phyloP scores from a whole-genome alignment of 2,888 invertebrate genomes.

The Ischnus inquisitorius region DNA sequence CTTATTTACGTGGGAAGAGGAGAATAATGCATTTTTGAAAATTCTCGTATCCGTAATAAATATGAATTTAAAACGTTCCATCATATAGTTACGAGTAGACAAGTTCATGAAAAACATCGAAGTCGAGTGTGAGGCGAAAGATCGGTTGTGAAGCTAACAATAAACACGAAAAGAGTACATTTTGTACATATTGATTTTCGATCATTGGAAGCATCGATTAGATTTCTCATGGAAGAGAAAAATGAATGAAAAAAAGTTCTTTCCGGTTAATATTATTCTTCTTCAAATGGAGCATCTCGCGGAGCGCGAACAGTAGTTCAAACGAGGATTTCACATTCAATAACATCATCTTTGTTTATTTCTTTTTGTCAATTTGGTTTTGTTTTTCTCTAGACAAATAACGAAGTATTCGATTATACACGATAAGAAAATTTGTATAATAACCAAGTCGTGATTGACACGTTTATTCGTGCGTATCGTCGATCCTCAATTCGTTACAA shows the following conservation, averaged over 20 bases:
- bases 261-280: too few species aligned
- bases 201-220: slow-evolving; percentile 28
- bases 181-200: slow-evolving; percentile 3
- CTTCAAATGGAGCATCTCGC: background rate
- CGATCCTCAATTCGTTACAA: slow-evolving; percentile 20
- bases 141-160: background rate
- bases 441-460: background rate
- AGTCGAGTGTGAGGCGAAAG: slow-evolving; percentile 18
- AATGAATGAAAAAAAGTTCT: background rate
- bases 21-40: background rate
- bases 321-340: slow-evolving; percentile 10
- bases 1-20: background rate
- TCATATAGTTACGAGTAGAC: slow-evolving; percentile 28
- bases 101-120: slow-evolving; percentile 42
- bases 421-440: background rate
- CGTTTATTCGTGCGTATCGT: slow-evolving; percentile 46
- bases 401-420: background rate
- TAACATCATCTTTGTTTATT: background rate
- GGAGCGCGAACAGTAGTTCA: slow-evolving; percentile 18
- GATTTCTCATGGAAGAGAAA: slow-evolving; percentile 20
- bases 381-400: background rate
- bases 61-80: slow-evolving; percentile 34
- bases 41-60: slow-evolving; percentile 28
- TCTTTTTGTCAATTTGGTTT: slow-evolving; percentile 14
- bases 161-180: slow-evolving; percentile 6